A percentile compares a stretch with the other conserved stretches of the same genome.
phyloP scores from a whole-genome alignment of 2,113 vertebrate genomes.

The Cyphomyrus discorhynchus region DNA sequence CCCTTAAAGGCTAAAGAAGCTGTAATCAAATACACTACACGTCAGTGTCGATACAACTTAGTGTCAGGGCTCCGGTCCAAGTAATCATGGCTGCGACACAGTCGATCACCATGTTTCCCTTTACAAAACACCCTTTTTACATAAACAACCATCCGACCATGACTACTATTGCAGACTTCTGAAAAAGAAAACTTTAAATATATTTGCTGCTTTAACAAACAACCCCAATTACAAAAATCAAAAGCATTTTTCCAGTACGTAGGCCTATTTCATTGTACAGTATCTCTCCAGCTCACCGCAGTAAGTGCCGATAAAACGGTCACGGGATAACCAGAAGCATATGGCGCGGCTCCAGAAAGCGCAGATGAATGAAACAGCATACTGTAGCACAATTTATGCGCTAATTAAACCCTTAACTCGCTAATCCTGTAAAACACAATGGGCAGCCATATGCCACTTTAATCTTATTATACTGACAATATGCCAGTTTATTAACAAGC shows the following conservation, averaged over 20 bases:
- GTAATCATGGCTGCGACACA: not conserved
- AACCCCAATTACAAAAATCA: not conserved
- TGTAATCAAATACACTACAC: slow-evolving; percentile 3
- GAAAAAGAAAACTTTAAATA: not conserved
- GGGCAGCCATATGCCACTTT: not conserved
- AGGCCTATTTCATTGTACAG: not conserved
- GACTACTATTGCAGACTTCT: not conserved
- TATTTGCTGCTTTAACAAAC: not conserved
- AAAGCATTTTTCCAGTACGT: not conserved
- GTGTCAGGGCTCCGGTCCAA: not conserved
- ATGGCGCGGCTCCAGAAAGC: slow-evolving; percentile 23
- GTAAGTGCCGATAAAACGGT: not conserved
- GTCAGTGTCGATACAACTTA: slow-evolving; percentile 12
- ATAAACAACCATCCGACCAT: not conserved
- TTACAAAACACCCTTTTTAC: not conserved
- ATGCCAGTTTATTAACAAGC: not conserved
- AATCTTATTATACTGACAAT: not conserved
- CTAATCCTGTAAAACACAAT: not conserved
- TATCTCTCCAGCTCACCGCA: not conserved
- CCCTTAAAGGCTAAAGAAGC: slow-evolving; percentile 19
- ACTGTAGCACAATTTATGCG: slow-evolving; percentile 19
- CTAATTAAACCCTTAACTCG: not conserved
- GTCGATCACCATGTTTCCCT: not conserved
- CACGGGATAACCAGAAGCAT: not conserved
- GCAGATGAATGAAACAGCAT: slow-evolving; percentile 17